These are phyloP conservation scores for Dendrolimus pini DNA, from an alignment of 2,888 invertebrate species.

Conservation along the genomic window DNA sequence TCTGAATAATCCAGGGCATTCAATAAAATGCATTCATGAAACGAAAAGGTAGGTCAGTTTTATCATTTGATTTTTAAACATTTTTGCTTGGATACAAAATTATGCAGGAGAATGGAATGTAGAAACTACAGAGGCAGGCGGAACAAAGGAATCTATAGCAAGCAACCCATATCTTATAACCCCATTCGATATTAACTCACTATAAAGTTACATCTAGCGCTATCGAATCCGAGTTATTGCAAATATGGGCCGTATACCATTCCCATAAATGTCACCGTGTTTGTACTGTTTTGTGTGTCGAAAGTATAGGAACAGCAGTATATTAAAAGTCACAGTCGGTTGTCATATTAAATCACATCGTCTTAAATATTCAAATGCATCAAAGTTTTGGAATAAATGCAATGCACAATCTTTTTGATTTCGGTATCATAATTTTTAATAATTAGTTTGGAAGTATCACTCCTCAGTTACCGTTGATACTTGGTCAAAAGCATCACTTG, in stretches of 20 bases:
- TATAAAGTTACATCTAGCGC: constrained; percentile 27
- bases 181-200: constrained; percentile 31
- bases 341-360: no score
- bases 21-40: constrained; percentile 6
- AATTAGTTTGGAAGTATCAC: no score
- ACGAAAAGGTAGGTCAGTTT: neutral
- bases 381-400: no score
- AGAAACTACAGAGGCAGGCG: constrained; percentile 49
- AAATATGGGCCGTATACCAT: constrained; percentile 8
- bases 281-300: no score
- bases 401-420: no score
- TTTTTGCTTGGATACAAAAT: constrained; percentile 42
- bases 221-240: constrained; percentile 11
- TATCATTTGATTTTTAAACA: constrained; percentile 23
- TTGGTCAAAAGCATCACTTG: no score
- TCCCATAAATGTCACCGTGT: no score
- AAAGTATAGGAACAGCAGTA: no score
- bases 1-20: neutral
- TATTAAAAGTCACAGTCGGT: no score
- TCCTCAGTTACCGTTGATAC: no score
- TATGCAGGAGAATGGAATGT: constrained; percentile 54
- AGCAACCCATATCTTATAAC: constrained; percentile 47
- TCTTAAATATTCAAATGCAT: no score
- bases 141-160: constrained; percentile 49
- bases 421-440: no score